Percentiles rank a stretch among this genome's conserved stretches.
phyloP scores from a whole-genome alignment of 37 sponge, comb jelly and placozoan species.

The Aplysina aerophoba region DNA sequence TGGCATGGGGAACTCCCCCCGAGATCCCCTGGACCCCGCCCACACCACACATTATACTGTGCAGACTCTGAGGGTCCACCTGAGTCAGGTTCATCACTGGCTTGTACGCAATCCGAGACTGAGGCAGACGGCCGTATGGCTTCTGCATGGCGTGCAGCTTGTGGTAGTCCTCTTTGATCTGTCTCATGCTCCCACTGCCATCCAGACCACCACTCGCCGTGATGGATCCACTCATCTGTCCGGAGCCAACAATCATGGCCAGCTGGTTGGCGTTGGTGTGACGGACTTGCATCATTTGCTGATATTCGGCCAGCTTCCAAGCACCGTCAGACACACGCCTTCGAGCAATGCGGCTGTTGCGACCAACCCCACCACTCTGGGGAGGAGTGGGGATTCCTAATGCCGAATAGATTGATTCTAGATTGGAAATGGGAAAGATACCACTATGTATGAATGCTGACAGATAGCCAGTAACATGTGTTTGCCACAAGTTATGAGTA shows the following conservation, averaged over 20 bases:
- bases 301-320: neutral
- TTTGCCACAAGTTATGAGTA: too few species aligned
- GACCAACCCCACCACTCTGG: too few species aligned
- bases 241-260: neutral
- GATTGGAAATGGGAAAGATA: too few species aligned
- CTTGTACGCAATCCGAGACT: neutral
- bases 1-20: neutral
- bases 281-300: neutral
- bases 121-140: constrained; percentile 8
- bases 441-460: too few species aligned
- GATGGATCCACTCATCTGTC: constrained; percentile 1
- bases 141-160: neutral
- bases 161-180: neutral
- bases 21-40: neutral
- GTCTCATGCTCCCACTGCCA: constrained; percentile 5
- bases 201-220: neutral
- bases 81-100: constrained; percentile 16
- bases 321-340: neutral
- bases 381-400: too few species aligned
- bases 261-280: neutral
- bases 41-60: too few species aligned
- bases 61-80: neutral
- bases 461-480: too few species aligned
- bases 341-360: too few species aligned
- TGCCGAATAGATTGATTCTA: too few species aligned